phyloP scores from a whole-genome alignment of 2,888 invertebrate species.

The Dermolepida albohirtum region DNA sequence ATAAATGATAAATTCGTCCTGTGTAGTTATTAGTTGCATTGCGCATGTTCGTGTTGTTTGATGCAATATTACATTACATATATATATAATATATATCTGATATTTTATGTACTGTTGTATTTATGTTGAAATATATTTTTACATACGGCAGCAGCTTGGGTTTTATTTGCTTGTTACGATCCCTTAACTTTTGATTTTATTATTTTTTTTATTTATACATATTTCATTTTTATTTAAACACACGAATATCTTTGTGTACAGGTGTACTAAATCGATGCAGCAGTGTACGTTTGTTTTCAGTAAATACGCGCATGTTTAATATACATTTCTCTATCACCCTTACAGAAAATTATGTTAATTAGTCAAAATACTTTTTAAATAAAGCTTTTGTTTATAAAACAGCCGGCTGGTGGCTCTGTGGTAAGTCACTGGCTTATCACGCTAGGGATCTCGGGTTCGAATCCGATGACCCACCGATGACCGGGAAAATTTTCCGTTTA shows the following conservation, averaged over 20 bases:
- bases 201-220: constrained; percentile 16
- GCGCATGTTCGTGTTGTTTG: constrained; percentile 66
- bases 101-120: constrained; percentile 67
- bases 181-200: constrained; percentile 33
- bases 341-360: too few species aligned
- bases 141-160: constrained; percentile 66
- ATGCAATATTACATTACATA: constrained; percentile 63
- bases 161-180: constrained; percentile 62
- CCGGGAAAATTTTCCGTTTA: too few species aligned
- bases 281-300: neutral
- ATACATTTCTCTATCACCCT: too few species aligned
- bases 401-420: too few species aligned
- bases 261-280: constrained; percentile 15
- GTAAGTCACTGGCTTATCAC: too few species aligned
- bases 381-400: too few species aligned
- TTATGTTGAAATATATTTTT: constrained; percentile 68
- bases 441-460: too few species aligned
- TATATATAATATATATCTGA: constrained; percentile 54
- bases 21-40: constrained; percentile 63
- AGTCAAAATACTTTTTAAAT: neutral
- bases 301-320: neutral
- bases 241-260: constrained; percentile 22
- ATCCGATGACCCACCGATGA: too few species aligned
- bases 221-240: constrained; percentile 20
- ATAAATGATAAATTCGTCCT: constrained; percentile 55